phyloP scores from a whole-genome alignment of 2,888 invertebrate genomes.

The Mesoligia furuncula region DNA sequence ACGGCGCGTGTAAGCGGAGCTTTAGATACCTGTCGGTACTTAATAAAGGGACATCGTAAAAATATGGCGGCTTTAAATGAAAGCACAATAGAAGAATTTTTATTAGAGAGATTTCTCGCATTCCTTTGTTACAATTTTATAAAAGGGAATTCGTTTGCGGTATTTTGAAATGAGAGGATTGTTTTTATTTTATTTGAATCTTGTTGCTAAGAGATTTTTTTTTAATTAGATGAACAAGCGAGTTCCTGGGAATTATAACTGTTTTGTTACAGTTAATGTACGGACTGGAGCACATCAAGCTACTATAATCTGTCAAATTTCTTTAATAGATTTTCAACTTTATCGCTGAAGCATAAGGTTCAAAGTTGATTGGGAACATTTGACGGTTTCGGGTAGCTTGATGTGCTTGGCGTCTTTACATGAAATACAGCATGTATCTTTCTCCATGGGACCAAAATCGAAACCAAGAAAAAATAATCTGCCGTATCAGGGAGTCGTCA shows the following conservation, averaged over 20 bases:
- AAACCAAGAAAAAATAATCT: background rate
- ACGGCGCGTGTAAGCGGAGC: background rate
- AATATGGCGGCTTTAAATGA: conserved; percentile 42
- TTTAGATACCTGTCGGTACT: conserved; percentile 22
- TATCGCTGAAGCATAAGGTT: no score
- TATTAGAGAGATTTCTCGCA: conserved; percentile 29
- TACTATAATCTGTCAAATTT: no score
- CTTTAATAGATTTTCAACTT: no score
- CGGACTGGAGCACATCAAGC: no score
- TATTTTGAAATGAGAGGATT: conserved; percentile 12
- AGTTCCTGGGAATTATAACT: background rate
- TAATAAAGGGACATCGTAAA: conserved; percentile 43
- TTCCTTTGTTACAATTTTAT: conserved; percentile 39
- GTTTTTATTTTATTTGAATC: conserved; percentile 21
- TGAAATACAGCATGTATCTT: background rate
- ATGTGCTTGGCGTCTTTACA: background rate
- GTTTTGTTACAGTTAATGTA: background rate
- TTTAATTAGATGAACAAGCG: background rate
- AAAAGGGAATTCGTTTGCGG: conserved; percentile 26
- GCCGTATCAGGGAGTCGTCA: no score
- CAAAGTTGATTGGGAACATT: no score
- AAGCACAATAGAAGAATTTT: conserved; percentile 42
- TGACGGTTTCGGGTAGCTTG: no score
- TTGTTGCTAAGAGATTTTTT: background rate
- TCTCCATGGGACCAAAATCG: background rate